Conservation (phyloP, 2,888 invertebrate genomes). For the Vanessa cardui region DNA sequence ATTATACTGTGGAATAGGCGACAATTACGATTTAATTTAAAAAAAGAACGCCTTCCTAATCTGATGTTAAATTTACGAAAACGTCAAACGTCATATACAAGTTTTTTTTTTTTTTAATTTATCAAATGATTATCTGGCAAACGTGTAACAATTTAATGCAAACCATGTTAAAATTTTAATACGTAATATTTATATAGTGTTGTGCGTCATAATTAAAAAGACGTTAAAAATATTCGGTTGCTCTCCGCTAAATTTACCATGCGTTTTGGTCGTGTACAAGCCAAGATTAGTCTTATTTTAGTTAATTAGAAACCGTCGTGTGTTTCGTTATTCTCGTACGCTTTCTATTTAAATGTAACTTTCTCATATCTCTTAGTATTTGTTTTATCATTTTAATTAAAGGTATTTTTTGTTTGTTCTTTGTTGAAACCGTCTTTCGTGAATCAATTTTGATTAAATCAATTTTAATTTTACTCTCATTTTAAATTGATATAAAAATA, state of each 20-base stretch:
- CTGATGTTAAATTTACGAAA: not conserved
- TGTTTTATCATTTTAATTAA: constrained; percentile 35
- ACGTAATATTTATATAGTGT: constrained; percentile 15
- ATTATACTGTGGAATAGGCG: constrained; percentile 20
- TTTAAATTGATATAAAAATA: not conserved
- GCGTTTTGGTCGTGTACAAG: constrained; percentile 57
- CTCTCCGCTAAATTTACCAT: constrained; percentile 62
- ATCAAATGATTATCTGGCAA: not conserved
- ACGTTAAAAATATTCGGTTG: constrained; percentile 51
- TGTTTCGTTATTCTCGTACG: constrained; percentile 33
- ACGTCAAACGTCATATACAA: not conserved
- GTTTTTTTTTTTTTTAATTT: not conserved
- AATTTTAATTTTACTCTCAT: too few species aligned
- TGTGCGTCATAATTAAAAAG: constrained; percentile 44
- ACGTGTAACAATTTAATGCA: not conserved
- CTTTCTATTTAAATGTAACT: constrained; percentile 38
- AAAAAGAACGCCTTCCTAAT: not conserved
- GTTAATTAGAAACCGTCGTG: constrained; percentile 44
- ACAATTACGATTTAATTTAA: constrained; percentile 10
- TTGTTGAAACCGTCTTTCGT: constrained; percentile 16
- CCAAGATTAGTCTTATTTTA: constrained; percentile 47
- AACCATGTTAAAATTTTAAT: not conserved
- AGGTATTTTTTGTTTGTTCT: constrained; percentile 25
- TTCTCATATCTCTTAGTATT: constrained; percentile 37
- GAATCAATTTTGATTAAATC: not conserved